phyloP scores from a whole-genome alignment of 2,888 invertebrate species.

The Drosophila hamatofila region DNA sequence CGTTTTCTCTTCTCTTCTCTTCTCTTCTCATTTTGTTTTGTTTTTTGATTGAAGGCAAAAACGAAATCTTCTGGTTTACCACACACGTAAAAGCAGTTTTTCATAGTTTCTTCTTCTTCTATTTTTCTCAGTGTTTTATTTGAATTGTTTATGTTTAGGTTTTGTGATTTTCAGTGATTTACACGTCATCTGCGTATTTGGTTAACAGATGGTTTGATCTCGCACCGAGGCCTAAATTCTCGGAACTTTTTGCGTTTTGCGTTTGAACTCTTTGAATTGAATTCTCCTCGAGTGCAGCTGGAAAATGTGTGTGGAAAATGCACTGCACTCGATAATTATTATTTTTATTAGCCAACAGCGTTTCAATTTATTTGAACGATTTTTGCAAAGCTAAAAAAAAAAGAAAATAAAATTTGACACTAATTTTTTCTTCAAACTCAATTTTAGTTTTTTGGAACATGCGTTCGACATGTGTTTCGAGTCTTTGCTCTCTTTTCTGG shows the following conservation, averaged over 20 bases:
- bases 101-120: slow-evolving; percentile 16
- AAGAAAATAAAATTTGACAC: slow-evolving; percentile 62
- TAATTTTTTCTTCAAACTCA: slow-evolving; percentile 53
- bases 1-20: slow-evolving; percentile 50
- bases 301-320: slow-evolving; percentile 14
- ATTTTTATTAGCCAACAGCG: slow-evolving; percentile 47
- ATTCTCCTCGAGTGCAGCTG: slow-evolving; percentile 1
- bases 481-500: slow-evolving; percentile 12
- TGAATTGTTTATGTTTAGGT: slow-evolving; percentile 68
- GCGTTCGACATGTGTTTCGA: slow-evolving; percentile 74
- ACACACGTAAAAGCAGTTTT: slow-evolving; percentile 48
- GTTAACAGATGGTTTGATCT: slow-evolving; percentile 76
- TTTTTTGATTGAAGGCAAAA: slow-evolving; percentile 37
- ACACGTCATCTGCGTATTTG: slow-evolving; percentile 69
- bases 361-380: slow-evolving; percentile 17
- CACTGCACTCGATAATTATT: slow-evolving; percentile 41
- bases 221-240: slow-evolving; percentile 40
- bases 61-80: slow-evolving; percentile 63
- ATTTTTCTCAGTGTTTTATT: slow-evolving; percentile 4
- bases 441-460: slow-evolving; percentile 49
- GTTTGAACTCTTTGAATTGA: slow-evolving; percentile 64
- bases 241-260: slow-evolving; percentile 48
- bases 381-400: slow-evolving; percentile 18
- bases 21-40: neutral
- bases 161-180: slow-evolving; percentile 52